Evolutionary conservation across 2,113 vertebrate genomes (phyloP), one percentile per base, ranked within the genome.

Genomic region (Craseonycteris thonglongyai): DNA sequence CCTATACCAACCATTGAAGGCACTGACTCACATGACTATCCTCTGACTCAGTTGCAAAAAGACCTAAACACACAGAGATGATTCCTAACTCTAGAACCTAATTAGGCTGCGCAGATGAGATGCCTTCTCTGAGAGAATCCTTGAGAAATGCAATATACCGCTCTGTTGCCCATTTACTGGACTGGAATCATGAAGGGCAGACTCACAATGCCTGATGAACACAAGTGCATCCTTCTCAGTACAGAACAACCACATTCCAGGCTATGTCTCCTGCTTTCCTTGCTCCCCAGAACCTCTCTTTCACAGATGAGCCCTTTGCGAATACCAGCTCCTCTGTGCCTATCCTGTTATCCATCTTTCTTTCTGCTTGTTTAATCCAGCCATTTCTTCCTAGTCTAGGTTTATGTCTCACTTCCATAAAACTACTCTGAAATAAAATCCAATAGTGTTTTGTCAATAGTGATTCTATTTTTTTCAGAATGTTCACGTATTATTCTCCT

Each of bases 351-450:
- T 63, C 14, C 9, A 24, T n/a, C 24, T 51, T 63, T 14, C 9
- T 8, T 80, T 58, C 28, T 76, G n/a, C 30, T 51, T 40, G 18
- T 89, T 78, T 58, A 69, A 49, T n/a, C 68, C 30, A 35, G 12
- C 28, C 24, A 15, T 54, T 47, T 91, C 63, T 83, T 82, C 18
- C 3, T 40, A 66, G 38, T 24, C 38, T 30, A 28, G 5, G 10
- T 66, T 93, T 69, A 26, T 72, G 38, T 69, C 26, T 91, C n/a
- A 81, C 15, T 74, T 76, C 42, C 22, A 21, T 33, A n/a, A 19
- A 76, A 86, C 6, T 61, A 13, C 21, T 92, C 58, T 68, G 56
- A 76, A 88, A 47, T 90, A 45, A 83, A 85, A 72, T 84, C 26
- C 49, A n/a, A 1, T 66, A 18, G 40, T 84, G 63, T 75, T 94